phyloP scores from a whole-genome alignment of 2,797 vertebrate species.

The Acanthurus lineatus region DNA sequence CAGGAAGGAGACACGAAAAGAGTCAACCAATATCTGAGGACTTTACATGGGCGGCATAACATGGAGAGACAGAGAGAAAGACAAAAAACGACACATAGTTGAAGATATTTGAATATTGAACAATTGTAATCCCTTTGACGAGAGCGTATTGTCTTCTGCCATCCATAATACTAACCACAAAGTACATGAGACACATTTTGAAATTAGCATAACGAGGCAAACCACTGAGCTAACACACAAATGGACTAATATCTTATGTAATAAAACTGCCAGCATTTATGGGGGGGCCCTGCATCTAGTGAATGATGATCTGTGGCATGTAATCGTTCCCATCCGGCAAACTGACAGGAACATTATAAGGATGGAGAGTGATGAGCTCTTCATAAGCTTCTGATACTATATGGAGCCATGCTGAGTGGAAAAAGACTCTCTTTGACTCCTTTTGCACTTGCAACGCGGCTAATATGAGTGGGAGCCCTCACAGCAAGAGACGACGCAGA shows the following conservation, averaged over 20 bases:
- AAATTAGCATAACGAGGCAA: constrained; percentile 64
- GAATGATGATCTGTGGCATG: constrained; percentile 71
- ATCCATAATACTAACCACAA: constrained; percentile 16
- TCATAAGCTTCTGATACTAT: constrained; percentile 50
- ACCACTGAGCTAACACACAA: constrained; percentile 58
- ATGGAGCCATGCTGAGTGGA: constrained; percentile 64
- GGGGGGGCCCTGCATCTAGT: constrained; percentile 46
- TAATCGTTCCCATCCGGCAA: constrained; percentile 76
- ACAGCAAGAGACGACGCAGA: constrained; percentile 58
- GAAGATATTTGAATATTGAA: constrained; percentile 41
- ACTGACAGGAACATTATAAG: constrained; percentile 76
- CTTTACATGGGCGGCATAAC: constrained; percentile 16
- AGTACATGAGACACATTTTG: constrained; percentile 38
- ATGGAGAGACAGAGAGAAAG: constrained; percentile 20
- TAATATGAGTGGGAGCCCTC: constrained; percentile 60
- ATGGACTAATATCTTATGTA: constrained; percentile 57
- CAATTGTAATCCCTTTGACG: constrained; percentile 40
- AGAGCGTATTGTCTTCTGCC: constrained; percentile 20
- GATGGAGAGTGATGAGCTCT: constrained; percentile 77
- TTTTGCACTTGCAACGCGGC: constrained; percentile 50
- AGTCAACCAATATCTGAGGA: constrained; percentile 1
- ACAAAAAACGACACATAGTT: constrained; percentile 29
- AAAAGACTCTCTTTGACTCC: constrained; percentile 69
- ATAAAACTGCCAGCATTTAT: constrained; percentile 63
- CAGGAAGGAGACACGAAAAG: constrained; percentile 27